phyloP scores from a whole-genome alignment of 2,113 vertebrate genomes.

The Dicaeum eximium region DNA sequence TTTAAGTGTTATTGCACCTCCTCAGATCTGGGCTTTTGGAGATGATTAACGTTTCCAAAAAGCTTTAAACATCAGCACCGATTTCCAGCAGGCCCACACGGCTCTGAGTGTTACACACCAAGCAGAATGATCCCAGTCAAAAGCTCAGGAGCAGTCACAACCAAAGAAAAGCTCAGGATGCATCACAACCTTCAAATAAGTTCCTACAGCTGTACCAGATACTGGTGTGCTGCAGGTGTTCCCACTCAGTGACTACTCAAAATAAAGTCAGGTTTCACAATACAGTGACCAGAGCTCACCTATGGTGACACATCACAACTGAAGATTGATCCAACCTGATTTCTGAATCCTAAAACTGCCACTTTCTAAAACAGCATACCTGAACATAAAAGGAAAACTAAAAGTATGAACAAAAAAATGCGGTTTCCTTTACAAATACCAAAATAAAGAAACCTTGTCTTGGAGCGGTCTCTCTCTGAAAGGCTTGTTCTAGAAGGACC shows the following conservation, averaged over 20 bases:
- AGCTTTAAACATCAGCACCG: neutral
- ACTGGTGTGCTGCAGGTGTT: neutral
- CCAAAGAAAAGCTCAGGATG: neutral
- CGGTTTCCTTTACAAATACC: neutral
- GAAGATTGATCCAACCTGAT: neutral
- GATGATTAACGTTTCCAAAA: neutral
- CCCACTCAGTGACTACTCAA: neutral
- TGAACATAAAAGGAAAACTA: neutral
- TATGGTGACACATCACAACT: rapidly evolving
- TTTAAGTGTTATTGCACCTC: rapidly evolving
- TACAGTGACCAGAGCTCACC: neutral
- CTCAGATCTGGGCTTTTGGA: neutral
- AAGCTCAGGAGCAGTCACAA: neutral
- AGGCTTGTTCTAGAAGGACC: neutral
- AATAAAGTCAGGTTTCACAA: neutral
- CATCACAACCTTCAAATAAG: rapidly evolving
- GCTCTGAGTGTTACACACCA: rapidly evolving
- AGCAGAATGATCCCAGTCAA: neutral
- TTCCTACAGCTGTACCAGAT: too few relatives aligned
- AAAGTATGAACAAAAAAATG: neutral
- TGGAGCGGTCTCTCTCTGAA: neutral
- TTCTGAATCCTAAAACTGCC: neutral
- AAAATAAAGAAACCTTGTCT: neutral
- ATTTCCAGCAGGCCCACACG: rapidly evolving
- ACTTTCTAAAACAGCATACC: neutral